Percentiles rank a stretch among this genome's conserved stretches.
Conservation (phyloP, 2,888 invertebrate genomes). For the Eueremaeus valkanovi region DNA sequence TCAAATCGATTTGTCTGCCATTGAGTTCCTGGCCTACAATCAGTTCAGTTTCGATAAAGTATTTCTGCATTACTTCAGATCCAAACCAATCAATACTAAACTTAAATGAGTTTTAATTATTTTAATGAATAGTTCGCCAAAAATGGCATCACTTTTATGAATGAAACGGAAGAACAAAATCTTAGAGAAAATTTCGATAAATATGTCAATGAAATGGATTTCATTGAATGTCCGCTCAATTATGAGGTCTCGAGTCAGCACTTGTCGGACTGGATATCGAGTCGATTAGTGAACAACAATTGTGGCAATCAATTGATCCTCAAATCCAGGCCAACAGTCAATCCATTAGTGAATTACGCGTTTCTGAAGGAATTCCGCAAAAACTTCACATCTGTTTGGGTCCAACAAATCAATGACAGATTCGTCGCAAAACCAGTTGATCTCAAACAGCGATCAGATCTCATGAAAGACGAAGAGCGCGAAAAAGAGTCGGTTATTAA, state of each 20-base stretch:
- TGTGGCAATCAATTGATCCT: slow-evolving; percentile 29
- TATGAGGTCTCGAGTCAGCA: neutral
- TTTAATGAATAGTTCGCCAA: slow-evolving; percentile 60
- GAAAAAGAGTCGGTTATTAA: slow-evolving; percentile 51
- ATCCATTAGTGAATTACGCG: slow-evolving; percentile 17
- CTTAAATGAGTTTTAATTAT: neutral
- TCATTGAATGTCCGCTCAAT: neutral
- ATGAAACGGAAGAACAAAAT: slow-evolving; percentile 52
- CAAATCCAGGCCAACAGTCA: slow-evolving; percentile 29
- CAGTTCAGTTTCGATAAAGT: slow-evolving; percentile 71
- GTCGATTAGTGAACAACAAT: neutral
- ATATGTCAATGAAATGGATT: slow-evolving; percentile 5
- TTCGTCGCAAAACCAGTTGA: slow-evolving; percentile 48
- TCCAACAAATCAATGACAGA: neutral
- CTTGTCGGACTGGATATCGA: slow-evolving; percentile 2
- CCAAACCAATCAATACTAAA: no score
- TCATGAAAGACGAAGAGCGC: neutral
- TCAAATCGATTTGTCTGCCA: slow-evolving; percentile 62
- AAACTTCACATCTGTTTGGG: neutral
- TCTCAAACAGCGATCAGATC: slow-evolving; percentile 53
- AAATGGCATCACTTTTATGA: slow-evolving; percentile 65
- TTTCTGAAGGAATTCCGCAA: slow-evolving; percentile 21
- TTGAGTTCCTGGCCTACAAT: slow-evolving; percentile 60
- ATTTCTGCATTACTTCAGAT: slow-evolving; percentile 46
- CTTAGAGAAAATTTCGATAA: slow-evolving; percentile 40